Evolutionary conservation across 2,797 vertebrate genomes (phyloP), one percentile per base, ranked within the genome.

Genomic region (Astyanax mexicanus): DNA sequence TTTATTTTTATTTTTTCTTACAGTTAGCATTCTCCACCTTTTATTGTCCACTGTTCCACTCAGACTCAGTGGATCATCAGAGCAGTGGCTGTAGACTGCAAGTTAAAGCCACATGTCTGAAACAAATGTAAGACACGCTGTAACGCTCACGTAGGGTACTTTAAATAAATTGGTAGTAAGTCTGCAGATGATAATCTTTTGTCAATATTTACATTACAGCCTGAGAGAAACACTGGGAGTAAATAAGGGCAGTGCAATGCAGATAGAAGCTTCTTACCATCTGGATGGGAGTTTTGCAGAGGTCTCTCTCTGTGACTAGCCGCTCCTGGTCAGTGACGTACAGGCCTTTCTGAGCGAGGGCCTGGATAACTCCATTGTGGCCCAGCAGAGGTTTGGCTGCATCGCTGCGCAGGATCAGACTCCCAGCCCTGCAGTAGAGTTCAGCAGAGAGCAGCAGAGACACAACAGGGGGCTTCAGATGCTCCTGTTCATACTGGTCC

Each of bases 401-500:
- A 79, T 99, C 98, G 13, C 98, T 98, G 87, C 95, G 96, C 47
- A 99, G 95, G 86, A 99, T 98, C 85, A 99, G 94, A 89, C 98
- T 99, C 32, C 98, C 97, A 0, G 98, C 97, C 6, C 97, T 94
- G 86, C 97, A 98, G 91, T 98, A 99, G 52, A 99, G 94, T 84
- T 99, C 98, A 0, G 97, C 97, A 0, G 98, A 98, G 60, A 97
- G 96, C 44, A 99, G 95, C 85, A 98, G 91, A 77, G 93, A 94
- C 52, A 95, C 96, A 58, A 99, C 96, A 0, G 96, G 96, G 1
- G 98, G 98, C 81, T 99, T 99, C 86, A 98, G 94, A 89, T 99
- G 97, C 87, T 98, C 97, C 89, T 98, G 97, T 82, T 95, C 95
- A 87, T 99, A 99, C 89, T 99, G 98, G 89, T 99, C 98, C 67